These are phyloP conservation scores for Dunckerocampus dactyliophorus DNA, from an alignment of 2,113 vertebrate species.

Conservation along the genomic window DNA sequence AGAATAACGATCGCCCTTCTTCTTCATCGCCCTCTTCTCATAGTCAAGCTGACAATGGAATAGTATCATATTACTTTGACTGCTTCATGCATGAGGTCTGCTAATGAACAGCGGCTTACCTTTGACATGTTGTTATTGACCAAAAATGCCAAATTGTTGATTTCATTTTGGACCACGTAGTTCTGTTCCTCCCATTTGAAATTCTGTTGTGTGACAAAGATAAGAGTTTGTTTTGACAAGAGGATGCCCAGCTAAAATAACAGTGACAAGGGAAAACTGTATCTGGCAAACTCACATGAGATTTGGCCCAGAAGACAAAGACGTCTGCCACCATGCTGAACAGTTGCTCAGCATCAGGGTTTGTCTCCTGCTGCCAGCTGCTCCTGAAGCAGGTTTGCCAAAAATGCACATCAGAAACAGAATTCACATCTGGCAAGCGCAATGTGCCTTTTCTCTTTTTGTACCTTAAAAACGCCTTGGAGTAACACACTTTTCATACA, in stretches of 20 bases:
- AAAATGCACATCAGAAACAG: slow-evolving; percentile 10
- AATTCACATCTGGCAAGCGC: slow-evolving; percentile 5
- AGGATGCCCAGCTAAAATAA: not conserved
- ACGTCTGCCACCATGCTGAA: slow-evolving; percentile 92
- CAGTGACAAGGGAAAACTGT: not conserved
- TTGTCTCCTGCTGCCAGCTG: slow-evolving; percentile 84
- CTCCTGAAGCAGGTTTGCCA: slow-evolving; percentile 70
- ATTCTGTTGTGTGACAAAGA: slow-evolving; percentile 72
- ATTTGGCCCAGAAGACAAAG: slow-evolving; percentile 94
- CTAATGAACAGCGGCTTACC: slow-evolving; percentile 60
- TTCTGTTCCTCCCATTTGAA: slow-evolving; percentile 98
- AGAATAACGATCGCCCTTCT: slow-evolving; percentile 87
- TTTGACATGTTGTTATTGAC: slow-evolving; percentile 84
- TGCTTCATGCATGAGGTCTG: not conserved
- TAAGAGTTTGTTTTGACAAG: too few species aligned
- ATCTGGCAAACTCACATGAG: slow-evolving; percentile 79
- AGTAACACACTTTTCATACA: not conserved
- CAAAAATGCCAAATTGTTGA: slow-evolving; percentile 90
- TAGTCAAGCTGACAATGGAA: slow-evolving; percentile 67
- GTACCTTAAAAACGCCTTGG: not conserved
- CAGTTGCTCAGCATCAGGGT: slow-evolving; percentile 83
- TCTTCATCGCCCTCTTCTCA: slow-evolving; percentile 83
- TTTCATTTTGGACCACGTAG: slow-evolving; percentile 94
- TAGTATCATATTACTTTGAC: not conserved
- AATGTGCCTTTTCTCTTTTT: not conserved